Conservation (phyloP, 2,888 invertebrate genomes). For the Lacanobia wlatinum region DNA sequence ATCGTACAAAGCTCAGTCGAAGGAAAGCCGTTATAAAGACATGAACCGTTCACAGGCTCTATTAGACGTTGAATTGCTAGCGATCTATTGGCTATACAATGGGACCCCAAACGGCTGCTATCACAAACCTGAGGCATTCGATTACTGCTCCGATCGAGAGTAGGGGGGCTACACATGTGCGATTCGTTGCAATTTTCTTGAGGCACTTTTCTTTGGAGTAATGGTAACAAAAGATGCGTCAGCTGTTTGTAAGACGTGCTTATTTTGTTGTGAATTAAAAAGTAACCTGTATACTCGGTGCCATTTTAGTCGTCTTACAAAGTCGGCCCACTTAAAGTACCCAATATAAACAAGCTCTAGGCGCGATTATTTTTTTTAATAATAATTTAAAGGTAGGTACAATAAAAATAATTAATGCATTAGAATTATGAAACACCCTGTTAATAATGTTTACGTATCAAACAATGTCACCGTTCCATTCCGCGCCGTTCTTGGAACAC, state of each 20-base stretch:
- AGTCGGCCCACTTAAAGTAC: too few relatives aligned
- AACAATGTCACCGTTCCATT: too few relatives aligned
- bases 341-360: too few relatives aligned
- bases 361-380: too few relatives aligned
- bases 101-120: slow-evolving; percentile 55
- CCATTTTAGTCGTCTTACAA: too few relatives aligned
- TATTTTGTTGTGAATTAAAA: background rate
- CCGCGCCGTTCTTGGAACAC: too few relatives aligned
- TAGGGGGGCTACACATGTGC: slow-evolving; percentile 35
- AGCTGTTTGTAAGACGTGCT: too few relatives aligned
- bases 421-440: too few relatives aligned
- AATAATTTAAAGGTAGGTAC: too few relatives aligned
- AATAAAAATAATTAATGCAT: too few relatives aligned
- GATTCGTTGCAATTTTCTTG: slow-evolving; percentile 23
- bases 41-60: slow-evolving; percentile 33
- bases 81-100: slow-evolving; percentile 60
- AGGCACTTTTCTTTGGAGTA: background rate
- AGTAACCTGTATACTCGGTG: too few relatives aligned
- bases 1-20: background rate
- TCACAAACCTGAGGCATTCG: slow-evolving; percentile 64
- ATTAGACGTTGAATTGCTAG: slow-evolving; percentile 47
- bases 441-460: too few relatives aligned
- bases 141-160: slow-evolving; percentile 48
- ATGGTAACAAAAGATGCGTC: background rate
- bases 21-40: slow-evolving; percentile 41